These are phyloP conservation scores for Ephialtes manifestator DNA, from an alignment of 2,888 invertebrate species.

Conservation along the genomic window DNA sequence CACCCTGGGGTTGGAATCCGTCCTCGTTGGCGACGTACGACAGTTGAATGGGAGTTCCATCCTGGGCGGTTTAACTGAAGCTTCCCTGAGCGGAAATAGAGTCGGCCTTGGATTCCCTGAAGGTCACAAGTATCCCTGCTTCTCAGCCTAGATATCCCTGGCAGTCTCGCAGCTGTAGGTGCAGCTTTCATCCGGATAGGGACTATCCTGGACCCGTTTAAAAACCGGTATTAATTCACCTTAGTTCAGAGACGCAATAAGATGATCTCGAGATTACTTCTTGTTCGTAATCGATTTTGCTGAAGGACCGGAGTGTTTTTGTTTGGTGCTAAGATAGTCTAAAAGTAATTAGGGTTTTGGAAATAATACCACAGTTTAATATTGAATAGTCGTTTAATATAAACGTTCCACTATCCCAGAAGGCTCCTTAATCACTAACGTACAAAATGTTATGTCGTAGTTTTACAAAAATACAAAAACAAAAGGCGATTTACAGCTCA, in stretches of 20 bases:
- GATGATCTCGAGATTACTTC: too few relatives aligned
- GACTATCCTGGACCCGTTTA: constrained; percentile 80
- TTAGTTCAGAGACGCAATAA: too few relatives aligned
- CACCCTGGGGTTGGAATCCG: constrained; percentile 81
- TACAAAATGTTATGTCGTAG: constrained; percentile 26
- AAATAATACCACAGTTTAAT: background rate
- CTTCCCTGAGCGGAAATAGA: constrained; percentile 77
- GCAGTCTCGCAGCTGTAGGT: constrained; percentile 85
- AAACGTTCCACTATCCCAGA: constrained; percentile 31
- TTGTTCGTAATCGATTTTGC: too few relatives aligned
- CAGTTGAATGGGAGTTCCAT: constrained; percentile 78
- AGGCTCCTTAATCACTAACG: background rate
- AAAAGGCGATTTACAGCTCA: constrained; percentile 5
- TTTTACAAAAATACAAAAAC: constrained; percentile 18
- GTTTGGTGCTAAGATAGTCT: background rate
- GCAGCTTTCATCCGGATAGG: constrained; percentile 83
- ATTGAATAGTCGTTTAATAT: constrained; percentile 56
- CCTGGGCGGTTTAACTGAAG: constrained; percentile 80
- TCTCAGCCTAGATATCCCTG: constrained; percentile 76
- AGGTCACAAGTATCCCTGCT: constrained; percentile 62
- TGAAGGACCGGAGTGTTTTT: constrained; percentile 4
- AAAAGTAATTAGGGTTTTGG: background rate
- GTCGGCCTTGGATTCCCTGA: constrained; percentile 50
- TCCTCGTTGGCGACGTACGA: constrained; percentile 82
- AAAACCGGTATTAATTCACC: too few relatives aligned